Evolutionary conservation across 2,888 invertebrate genomes (phyloP).

Genomic region (Leucania comma): DNA sequence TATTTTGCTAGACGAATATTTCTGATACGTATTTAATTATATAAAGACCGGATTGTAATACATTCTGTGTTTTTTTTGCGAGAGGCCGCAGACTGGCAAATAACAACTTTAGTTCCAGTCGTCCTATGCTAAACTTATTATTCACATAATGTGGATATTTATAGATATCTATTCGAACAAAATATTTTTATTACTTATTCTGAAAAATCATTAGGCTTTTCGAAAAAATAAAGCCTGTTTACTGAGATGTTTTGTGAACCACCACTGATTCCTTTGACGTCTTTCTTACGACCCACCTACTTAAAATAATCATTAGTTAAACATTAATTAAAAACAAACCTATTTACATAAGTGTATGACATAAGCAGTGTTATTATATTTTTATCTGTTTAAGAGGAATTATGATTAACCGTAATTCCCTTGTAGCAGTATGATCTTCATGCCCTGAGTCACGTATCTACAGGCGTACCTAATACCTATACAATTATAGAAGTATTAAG

Average conservation of each 20-base stretch:
- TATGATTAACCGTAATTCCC: constrained; percentile 47
- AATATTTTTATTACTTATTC: neutral
- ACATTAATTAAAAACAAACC: neutral
- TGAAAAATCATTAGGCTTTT: neutral
- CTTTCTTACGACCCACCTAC: neutral
- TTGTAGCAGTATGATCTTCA: constrained; percentile 50
- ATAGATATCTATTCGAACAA: no score
- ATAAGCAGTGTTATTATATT: constrained; percentile 21
- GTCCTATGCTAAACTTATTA: constrained; percentile 14
- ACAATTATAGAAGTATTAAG: no score
- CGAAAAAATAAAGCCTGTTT: neutral
- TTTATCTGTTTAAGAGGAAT: constrained; percentile 41
- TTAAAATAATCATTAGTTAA: neutral
- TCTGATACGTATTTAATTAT: constrained; percentile 15
- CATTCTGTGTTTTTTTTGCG: neutral
- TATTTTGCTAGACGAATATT: constrained; percentile 5
- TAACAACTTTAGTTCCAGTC: constrained; percentile 33
- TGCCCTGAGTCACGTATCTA: constrained; percentile 69
- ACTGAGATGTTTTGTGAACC: neutral
- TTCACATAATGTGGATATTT: neutral
- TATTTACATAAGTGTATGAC: constrained; percentile 23
- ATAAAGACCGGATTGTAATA: constrained; percentile 14
- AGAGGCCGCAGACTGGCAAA: constrained; percentile 29
- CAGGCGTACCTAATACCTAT: neutral
- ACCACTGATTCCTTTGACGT: neutral